Percentiles rank a stretch among this genome's conserved stretches.
phyloP scores from a whole-genome alignment of 1,140 invertebrate species.

The Tetragonula clypearis region DNA sequence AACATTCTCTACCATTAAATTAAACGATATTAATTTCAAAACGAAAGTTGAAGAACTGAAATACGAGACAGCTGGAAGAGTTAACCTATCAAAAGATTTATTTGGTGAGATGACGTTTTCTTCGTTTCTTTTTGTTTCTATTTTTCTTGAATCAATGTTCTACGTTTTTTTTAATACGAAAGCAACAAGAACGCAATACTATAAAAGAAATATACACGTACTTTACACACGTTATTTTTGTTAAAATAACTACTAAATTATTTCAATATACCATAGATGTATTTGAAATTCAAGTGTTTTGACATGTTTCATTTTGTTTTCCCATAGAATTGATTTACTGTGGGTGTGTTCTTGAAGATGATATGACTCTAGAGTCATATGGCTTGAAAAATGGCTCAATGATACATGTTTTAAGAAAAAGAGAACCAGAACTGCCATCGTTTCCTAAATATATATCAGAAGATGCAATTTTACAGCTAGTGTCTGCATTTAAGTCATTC shows the following conservation, averaged over 20 bases:
- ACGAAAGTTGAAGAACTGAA: conserved; percentile 81
- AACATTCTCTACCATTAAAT: conserved; percentile 77
- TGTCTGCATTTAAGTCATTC: conserved; percentile 80
- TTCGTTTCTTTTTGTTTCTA: conserved; percentile 29
- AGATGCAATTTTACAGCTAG: conserved; percentile 78
- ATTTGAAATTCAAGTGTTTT: conserved; percentile 16
- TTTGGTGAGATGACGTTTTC: conserved; percentile 75
- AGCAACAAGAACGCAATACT: neutral
- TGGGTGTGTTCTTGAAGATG: conserved; percentile 82
- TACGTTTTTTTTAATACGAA: neutral
- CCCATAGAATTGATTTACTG: conserved; percentile 82
- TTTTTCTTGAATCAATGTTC: neutral
- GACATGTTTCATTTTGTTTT: conserved; percentile 42
- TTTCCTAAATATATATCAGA: conserved; percentile 75
- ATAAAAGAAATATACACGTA: neutral
- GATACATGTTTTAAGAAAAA: conserved; percentile 82
- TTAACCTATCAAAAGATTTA: conserved; percentile 78
- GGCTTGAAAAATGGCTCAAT: conserved; percentile 82
- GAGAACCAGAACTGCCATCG: conserved; percentile 67
- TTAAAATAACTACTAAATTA: neutral
- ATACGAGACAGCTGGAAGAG: conserved; percentile 76
- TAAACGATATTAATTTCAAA: conserved; percentile 82
- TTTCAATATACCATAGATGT: neutral
- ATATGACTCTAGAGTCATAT: conserved; percentile 79
- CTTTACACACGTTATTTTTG: neutral